Percentiles rank a stretch among this genome's conserved stretches.
Evolutionary conservation across 53 echinoderm and acorn worm species (phyloP).

Genomic region (Mesocentrotus franciscanus): DNA sequence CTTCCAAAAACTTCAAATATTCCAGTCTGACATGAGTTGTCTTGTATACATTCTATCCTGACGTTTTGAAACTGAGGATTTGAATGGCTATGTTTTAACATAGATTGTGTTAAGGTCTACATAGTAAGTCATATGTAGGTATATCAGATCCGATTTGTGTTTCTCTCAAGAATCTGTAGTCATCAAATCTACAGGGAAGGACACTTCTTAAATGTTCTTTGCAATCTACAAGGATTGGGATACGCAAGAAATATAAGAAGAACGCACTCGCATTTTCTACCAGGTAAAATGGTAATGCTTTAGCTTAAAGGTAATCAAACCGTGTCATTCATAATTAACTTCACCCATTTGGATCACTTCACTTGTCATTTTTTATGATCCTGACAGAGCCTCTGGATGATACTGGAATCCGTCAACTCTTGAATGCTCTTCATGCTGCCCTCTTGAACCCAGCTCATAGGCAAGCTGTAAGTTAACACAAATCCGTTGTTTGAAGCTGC

Average conservation of each 20-base stretch:
- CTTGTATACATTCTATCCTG: no score
- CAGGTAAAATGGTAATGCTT: no score
- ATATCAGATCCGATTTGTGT: background rate
- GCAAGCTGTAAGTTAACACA: slow-evolving; percentile 85
- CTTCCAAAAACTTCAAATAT: no score
- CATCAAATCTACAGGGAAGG: background rate
- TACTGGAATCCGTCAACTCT: slow-evolving; percentile 83
- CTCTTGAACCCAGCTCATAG: slow-evolving; percentile 92
- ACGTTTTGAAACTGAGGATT: no score
- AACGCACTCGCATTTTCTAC: no score
- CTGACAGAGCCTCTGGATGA: slow-evolving; percentile 93
- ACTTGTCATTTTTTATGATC: background rate
- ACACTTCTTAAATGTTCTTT: background rate
- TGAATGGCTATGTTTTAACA: no score
- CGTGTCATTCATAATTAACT: no score
- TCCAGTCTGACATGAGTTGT: background rate
- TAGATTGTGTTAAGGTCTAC: background rate
- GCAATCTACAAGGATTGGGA: no score
- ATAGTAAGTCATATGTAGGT: background rate
- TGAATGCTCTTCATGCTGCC: slow-evolving; percentile 96
- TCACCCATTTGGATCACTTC: background rate
- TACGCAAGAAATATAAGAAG: no score
- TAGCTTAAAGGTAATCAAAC: no score
- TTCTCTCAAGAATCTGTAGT: no score
- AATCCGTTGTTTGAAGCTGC: background rate